Evolutionary conservation across 1,140 invertebrate species (phyloP), one percentile per base, ranked within the genome.

Genomic region (Heliothis virescens): DNA sequence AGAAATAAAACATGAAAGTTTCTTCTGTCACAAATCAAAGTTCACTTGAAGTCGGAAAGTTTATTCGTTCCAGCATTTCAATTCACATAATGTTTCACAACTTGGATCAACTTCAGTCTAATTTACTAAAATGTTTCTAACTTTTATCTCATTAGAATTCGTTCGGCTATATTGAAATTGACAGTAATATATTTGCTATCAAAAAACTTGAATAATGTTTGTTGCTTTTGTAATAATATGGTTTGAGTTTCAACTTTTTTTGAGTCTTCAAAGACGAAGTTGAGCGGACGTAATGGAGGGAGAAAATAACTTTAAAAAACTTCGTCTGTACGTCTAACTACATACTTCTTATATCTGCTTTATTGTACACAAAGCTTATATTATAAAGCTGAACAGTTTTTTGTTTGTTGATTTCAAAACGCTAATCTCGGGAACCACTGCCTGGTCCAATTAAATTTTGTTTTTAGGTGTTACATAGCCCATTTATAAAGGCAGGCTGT

Each of bases 61-160:
- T 63, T 63, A n/a, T 63, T 63, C 34, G 29, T 29, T 57, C 55
- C 55, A 63, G 34, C 26, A 15, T 41, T 63, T 16, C 60, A 63
- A 47, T 63, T 41, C 60, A 63, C 10, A 13, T 63, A 63, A 63
- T 16, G 60, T 62, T 29, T 9, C 60, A 41, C 60, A 63, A 47
- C 13, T 41, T 16, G 15, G 29, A 63, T 63, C 13, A 41, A 63
- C 29, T 63, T 63, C 60, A 63, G 60, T n/a, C 60, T 34, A 63
- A 63, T 63, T 63, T 16, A 41, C 60, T 63, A 41, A 34, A 41
- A 16, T 41, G 60, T 63, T 41, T 41, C 60, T 16, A 63, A 63
- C 60, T 63, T 63, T 63, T 63, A 63, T 63, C 60, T 63, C 60
- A 63, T 63, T 63, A 41, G 15, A 63, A 63, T 63, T 63, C 60